These are phyloP conservation scores for Agapostemon virescens DNA, from an alignment of 2,888 invertebrate genomes.

Conservation along the genomic window DNA sequence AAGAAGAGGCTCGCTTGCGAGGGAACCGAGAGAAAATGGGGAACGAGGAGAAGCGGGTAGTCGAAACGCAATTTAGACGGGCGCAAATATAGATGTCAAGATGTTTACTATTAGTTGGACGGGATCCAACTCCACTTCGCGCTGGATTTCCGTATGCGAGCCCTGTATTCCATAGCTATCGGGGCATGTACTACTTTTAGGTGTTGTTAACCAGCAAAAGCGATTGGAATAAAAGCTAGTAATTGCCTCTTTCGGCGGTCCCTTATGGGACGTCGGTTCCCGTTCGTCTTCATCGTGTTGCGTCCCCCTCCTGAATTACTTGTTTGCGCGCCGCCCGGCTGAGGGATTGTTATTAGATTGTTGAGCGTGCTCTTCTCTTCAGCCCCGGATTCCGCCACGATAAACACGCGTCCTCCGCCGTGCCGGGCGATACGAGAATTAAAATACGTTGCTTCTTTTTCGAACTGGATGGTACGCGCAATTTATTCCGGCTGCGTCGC, in stretches of 20 bases:
- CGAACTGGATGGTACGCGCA: neutral
- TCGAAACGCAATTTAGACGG: conserved; percentile 75
- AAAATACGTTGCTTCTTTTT: neutral
- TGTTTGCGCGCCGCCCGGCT: neutral
- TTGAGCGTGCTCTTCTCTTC: neutral
- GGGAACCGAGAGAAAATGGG: conserved; percentile 46
- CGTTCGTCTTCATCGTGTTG: conserved; percentile 17
- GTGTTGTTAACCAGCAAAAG: conserved; percentile 39
- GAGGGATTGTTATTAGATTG: conserved; percentile 8
- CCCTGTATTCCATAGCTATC: conserved; percentile 52
- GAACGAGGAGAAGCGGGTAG: conserved; percentile 45
- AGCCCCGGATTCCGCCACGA: neutral
- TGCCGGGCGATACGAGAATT: neutral
- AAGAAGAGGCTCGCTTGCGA: conserved; percentile 17
- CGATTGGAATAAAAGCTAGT: conserved; percentile 44
- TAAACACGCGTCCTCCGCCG: neutral
- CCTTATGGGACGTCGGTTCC: conserved; percentile 6
- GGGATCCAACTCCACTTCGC: conserved; percentile 68
- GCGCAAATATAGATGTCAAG: conserved; percentile 77
- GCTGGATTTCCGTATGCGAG: conserved; percentile 71
- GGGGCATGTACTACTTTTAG: conserved; percentile 42
- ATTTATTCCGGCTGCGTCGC: neutral
- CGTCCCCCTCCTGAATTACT: conserved; percentile 1
- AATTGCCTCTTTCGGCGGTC: conserved; percentile 35
- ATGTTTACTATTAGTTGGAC: conserved; percentile 78